Conservation (phyloP, 2,888 invertebrate genomes). For the Homarus gammarus region DNA sequence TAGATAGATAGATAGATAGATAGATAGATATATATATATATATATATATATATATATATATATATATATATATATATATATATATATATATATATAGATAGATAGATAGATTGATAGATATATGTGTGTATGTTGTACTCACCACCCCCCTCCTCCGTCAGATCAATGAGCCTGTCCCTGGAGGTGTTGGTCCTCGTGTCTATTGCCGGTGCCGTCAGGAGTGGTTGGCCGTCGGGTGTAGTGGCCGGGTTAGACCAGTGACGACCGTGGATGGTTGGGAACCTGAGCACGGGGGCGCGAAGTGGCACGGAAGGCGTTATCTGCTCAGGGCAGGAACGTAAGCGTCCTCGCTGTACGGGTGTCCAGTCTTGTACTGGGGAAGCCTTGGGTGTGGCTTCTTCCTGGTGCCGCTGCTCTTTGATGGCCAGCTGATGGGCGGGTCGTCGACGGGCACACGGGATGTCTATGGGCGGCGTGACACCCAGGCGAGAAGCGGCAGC, state of each 20-base stretch:
- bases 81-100: not conserved
- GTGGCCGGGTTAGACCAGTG: conserved; percentile 50
- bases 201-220: not conserved
- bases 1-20: conserved; percentile 1
- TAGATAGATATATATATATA: too few relatives aligned
- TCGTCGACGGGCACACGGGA: conserved; percentile 27
- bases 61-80: not conserved
- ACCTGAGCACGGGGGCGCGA: conserved; percentile 27
- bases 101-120: too few relatives aligned
- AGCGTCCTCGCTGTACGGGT: conserved; percentile 14
- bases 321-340: conserved; percentile 42
- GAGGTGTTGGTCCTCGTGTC: not conserved
- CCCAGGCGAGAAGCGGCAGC: conserved; percentile 9
- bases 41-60: too few relatives aligned
- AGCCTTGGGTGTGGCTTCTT: not conserved
- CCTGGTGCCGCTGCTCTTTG: not conserved
- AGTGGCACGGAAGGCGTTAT: not conserved
- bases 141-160: conserved; percentile 35
- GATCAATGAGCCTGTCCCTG: conserved; percentile 40
- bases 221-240: conserved; percentile 37
- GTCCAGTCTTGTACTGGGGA: not conserved
- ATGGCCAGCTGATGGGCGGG: conserved; percentile 7
- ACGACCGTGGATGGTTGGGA: conserved; percentile 37
- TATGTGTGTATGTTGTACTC: not conserved
- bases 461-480: conserved; percentile 53